Base-by-base conservation (phyloP, 2,888 invertebrate species). In the Pandemis corylana region DNA sequence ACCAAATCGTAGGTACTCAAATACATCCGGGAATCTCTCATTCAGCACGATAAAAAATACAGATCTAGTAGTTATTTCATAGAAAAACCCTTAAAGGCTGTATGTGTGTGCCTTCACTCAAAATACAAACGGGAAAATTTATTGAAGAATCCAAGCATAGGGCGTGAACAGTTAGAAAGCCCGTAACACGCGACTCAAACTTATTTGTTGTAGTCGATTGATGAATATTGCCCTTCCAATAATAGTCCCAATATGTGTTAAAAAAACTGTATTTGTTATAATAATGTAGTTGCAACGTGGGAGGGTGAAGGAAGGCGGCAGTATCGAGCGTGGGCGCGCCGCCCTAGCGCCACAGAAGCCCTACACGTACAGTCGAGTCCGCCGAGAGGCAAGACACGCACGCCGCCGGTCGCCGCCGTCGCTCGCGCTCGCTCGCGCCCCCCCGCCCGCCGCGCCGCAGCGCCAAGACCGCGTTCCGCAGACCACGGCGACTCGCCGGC, bases 291-390 rank as follows among this genome's bases (percentile, higher is more conserved):
- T 89, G 90, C 89, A 89, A 91, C 88, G 91, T 90, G 90, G 93
- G 92, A 90, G 92, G 93, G 92, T 88, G 93, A 84, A 87, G 91
- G 87, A 85, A 89, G 92, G 91, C 90, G 89, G 89, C 89, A 89
- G 90, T 93, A 94, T 94, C 90, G 94, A 93, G 91, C 94, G 94
- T 89, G 90, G 93, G 92, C 89, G 92, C 91, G 92, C 89, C 92
- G 92, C 91, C 92, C 92, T 89, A 87, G 87, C 91, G 86, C 86
- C 82, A 82, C 84, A 79, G 92, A 90, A 92, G 93, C 92, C 91
- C 92, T 90, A 91, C 87, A 89, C 76, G 72, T 75, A 91, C 88
- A 89, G 89, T 90, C 84, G 87, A 90, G 89, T 89, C 84, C 84
- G 89, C 84, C 84, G 86, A 84, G 85, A 87, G 87, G 82, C 81